Evolutionary conservation across 2,797 vertebrate species (phyloP), one percentile per base, ranked within the genome.

Genomic region (Chelon labrosus): DNA sequence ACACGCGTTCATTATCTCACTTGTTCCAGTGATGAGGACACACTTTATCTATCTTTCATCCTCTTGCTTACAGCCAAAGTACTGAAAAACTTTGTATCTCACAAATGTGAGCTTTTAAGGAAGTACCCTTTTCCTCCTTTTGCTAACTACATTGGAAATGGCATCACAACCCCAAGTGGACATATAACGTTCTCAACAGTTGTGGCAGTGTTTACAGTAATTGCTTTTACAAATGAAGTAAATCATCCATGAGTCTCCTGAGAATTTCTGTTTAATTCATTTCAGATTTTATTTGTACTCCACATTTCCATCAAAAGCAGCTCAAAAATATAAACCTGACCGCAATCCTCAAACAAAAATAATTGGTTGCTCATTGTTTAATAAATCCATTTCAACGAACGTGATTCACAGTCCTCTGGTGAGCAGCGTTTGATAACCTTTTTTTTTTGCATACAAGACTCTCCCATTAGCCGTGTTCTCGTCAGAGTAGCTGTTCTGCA

Each of bases 1-100:
- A 80, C 76, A 88, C 81, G 77, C 56, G 53, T 82, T 88, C 80
- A 87, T 89, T 75, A 87, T 80, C 71, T 63, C 86, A 75, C 80
- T 88, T 91, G 86, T 91, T 87, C 52, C 41, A 54, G 38, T 62
- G 59, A 87, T 73, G 62, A 78, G 46, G 55, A 78, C 53, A 66
- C 31, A 63, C 59, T 67, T 75, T 38, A 66, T 55, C 49, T 17
- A 19, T 59, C 47, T 60, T 11, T 71, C 60, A 74, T 83, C 64
- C 67, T 56, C 12, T 22, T 70, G 12, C 10, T 13, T 37, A 59
- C 13, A 53, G 50, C 14, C 31, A 58, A 10, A 54, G 10, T 53
- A 42, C 25, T 52, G 27, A 69, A 25, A 63, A 75, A 50, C 56
- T 37, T 41, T 39, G 2, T 55, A 52, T 38, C 13, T 25, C 10